These are phyloP conservation scores for Brachylomia viminalis DNA, from an alignment of 2,888 invertebrate species.

Conservation along the genomic window DNA sequence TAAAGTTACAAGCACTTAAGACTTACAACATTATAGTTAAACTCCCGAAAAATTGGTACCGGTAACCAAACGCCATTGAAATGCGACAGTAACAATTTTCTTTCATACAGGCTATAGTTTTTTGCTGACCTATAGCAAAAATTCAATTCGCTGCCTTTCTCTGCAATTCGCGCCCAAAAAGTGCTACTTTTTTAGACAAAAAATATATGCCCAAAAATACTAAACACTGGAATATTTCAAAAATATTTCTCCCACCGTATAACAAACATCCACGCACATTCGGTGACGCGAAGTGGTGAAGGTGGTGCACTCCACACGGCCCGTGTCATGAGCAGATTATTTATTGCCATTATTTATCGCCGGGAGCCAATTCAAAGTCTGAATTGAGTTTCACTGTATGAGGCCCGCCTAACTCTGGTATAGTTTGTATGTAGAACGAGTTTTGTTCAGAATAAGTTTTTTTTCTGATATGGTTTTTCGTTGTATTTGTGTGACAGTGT, in stretches of 20 bases:
- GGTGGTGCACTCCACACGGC: constrained; percentile 86
- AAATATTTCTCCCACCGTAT: constrained; percentile 69
- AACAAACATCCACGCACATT: constrained; percentile 65
- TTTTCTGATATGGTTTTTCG: background rate
- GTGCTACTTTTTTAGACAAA: background rate
- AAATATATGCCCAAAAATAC: too few relatives aligned
- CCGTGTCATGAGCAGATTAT: constrained; percentile 87
- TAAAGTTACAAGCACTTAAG: too few relatives aligned
- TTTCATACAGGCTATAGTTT: background rate
- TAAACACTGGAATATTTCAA: background rate
- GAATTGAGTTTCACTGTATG: constrained; percentile 72
- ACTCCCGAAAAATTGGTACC: too few relatives aligned
- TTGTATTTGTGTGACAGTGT: background rate
- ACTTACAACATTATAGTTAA: too few relatives aligned
- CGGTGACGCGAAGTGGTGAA: constrained; percentile 80
- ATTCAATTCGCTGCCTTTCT: too few relatives aligned
- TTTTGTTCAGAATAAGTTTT: constrained; percentile 22
- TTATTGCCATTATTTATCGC: constrained; percentile 88
- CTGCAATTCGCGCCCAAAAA: background rate
- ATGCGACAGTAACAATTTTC: background rate
- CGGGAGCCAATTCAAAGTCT: constrained; percentile 67
- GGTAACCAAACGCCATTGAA: background rate
- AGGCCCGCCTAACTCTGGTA: constrained; percentile 56
- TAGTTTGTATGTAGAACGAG: constrained; percentile 34
- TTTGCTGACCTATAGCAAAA: background rate